Evolutionary conservation across 2,113 vertebrate genomes (phyloP), one percentile per base, ranked within the genome.

Genomic region (Psittacus erithacus): DNA sequence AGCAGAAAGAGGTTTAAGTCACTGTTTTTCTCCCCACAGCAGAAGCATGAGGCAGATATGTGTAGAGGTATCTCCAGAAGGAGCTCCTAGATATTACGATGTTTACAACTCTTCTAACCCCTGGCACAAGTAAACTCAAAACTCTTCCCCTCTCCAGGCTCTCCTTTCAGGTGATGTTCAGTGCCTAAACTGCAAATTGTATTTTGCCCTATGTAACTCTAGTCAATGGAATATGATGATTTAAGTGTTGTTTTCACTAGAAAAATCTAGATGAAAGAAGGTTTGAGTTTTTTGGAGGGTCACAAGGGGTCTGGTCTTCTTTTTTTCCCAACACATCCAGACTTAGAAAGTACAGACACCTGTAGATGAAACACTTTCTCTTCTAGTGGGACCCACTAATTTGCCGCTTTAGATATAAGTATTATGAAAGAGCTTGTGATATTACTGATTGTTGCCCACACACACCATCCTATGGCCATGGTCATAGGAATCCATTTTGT

Each of bases 401-500:
- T 76, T 88, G 7, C 18, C 13, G 14, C 49, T 81, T 70, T 43
- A 79, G n/a, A 46, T 2, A 7, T 23, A 17, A 47, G 29, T 93
- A 67, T 41, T 49, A 14, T 29, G 16, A 50, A 75, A 82, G 17
- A 35, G 4, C 11, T 73, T 77, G 25, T 63, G 39, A 33, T 78
- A 22, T 11, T 59, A 39, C 4, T 46, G 17, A 16, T 70, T 71
- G 14, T 46, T 86, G 33, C n/a, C 7, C 17, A 27, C 24, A 76
- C 9, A 35, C 28, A 8, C 44, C 2, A 2, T 11, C 10, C 9
- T 3, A 7, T 2, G 6, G 11, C 27, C 18, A 9, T 35, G 43
- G 11, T 60, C 5, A 14, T 16, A 25, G 24, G n/a, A 83, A n/a
- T 43, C 57, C 31, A 35, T 50, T 13, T 67, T 62, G 7, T 47